Evolutionary conservation across 1,140 invertebrate genomes (phyloP), one percentile per base, ranked within the genome.

Genomic region (Drosophila erecta): DNA sequence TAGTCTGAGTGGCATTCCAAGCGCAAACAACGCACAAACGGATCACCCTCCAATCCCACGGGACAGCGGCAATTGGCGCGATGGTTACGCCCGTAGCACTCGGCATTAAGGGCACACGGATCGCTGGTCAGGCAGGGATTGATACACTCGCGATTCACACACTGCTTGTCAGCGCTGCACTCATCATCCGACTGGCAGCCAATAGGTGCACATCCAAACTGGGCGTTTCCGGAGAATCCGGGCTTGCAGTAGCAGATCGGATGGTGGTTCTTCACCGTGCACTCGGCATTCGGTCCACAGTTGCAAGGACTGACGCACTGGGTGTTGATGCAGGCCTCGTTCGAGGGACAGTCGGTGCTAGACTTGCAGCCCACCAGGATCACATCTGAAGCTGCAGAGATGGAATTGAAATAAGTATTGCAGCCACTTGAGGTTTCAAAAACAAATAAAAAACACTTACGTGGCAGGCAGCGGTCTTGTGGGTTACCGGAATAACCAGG

Each of bases 171-270:
- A 58, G 95, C 93, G 17, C 94, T 90, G 86, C 97, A 98, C 90
- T 98, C 96, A 54, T 94, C 94, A 85, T 97, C 96, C 10, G 95
- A 94, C 90, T 95, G 94, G 86, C 97, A 98, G 40, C 96, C 96
- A 83, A 97, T 96, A 94, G 96, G 95, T 8, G 94, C 92, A 79
- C 97, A 98, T 50, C 95, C 96, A 58, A 94, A 93, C 92, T 97
- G 96, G 15, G 96, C 96, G 92, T 97, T 97, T 81, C 96, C 96
- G 24, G 96, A 96, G 90, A 94, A 96, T 46, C 96, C 96, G 15
- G 95, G 94, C 79, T 94, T 92, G 90, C 97, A 98, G 70, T 93
- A 95, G 86, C 97, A 98, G 6, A 95, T 95, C 35, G 97, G 96
- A 93, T 96, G 96, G 85, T 98, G 97, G 91, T 96, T 95, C 47